Percentiles rank a stretch among this genome's conserved stretches.
Conservation (phyloP, 2,113 vertebrate genomes). For the Nerophis lumbriciformis region DNA sequence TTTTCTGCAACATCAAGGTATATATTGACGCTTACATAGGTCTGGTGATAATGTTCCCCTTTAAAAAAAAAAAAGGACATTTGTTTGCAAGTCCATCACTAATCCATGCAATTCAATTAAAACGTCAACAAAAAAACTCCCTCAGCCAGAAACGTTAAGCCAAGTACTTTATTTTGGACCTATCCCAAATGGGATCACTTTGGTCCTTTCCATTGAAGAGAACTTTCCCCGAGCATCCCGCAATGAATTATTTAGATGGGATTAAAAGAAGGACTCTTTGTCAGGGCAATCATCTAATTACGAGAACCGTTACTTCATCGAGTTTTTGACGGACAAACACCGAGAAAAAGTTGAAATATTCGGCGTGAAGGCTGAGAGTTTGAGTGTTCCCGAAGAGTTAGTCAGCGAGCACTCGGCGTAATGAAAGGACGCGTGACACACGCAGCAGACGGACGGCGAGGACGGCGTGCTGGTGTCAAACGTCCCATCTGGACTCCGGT, state of each 20-base stretch:
- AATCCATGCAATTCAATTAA: not conserved
- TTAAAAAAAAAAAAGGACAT: too few relatives aligned
- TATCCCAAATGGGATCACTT: not conserved
- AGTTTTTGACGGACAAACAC: not conserved
- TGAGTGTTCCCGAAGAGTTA: slow-evolving; percentile 4
- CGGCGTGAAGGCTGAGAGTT: not conserved
- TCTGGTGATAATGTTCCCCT: too few relatives aligned
- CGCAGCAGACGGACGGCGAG: slow-evolving; percentile 51
- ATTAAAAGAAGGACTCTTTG: not conserved
- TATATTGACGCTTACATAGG: too few relatives aligned
- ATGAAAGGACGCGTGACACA: slow-evolving; percentile 22
- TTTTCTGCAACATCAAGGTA: too few relatives aligned
- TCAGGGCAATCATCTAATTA: not conserved
- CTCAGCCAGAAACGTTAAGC: not conserved
- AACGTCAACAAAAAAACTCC: not conserved
- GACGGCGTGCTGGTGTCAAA: slow-evolving; percentile 44
- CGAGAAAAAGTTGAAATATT: not conserved
- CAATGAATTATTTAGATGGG: not conserved
- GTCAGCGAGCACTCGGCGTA: slow-evolving; percentile 17
- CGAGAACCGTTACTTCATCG: too few relatives aligned
- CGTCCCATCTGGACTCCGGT: slow-evolving; percentile 52
- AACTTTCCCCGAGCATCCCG: not conserved
- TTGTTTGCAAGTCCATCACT: too few relatives aligned
- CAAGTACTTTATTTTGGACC: not conserved
- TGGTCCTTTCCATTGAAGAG: not conserved